These are phyloP conservation scores for Bos taurus DNA, from an alignment of 2,113 vertebrate genomes.

Conservation along the genomic window ARS-UCD2.0 NC_037351.1:27547501-27548000, in stretches of 20 bases:
- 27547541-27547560: not conserved
- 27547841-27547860: not conserved
- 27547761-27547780: not conserved
- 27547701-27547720: not conserved
- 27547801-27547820: not conserved
- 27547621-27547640: not conserved
- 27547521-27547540: not conserved
- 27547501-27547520: too few species aligned
- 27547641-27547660: not conserved
- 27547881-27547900: not conserved
- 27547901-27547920: not conserved
- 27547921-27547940: not conserved
- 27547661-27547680: not conserved
- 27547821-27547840: not conserved
- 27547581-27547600: not conserved
- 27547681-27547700: not conserved
- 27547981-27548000: not conserved
- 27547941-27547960: not conserved
- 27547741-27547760: not conserved
- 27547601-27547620: not conserved
- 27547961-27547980: not conserved
- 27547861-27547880: not conserved
- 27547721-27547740: not conserved
- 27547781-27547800: not conserved
- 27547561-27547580: not conserved